phyloP scores from a whole-genome alignment of 2,797 vertebrate genomes.

The Pangasius sanitwongsei region DNA sequence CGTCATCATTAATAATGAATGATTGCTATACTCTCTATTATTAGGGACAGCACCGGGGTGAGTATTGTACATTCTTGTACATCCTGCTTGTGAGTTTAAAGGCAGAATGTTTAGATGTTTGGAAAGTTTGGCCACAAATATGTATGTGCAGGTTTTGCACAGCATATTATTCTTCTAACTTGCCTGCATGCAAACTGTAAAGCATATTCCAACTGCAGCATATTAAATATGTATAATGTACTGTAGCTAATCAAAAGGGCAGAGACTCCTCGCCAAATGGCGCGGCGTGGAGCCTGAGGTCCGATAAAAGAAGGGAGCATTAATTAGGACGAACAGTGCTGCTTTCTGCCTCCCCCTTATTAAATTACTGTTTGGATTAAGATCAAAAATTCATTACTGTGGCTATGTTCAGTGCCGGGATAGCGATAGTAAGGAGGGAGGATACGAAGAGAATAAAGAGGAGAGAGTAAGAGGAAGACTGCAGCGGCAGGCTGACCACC shows the following conservation, averaged over 20 bases:
- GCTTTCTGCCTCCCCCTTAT: conserved; percentile 68
- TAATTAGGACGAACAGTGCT: conserved; percentile 70
- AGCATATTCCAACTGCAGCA: conserved; percentile 48
- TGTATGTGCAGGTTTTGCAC: neutral
- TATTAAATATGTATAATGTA: conserved; percentile 60
- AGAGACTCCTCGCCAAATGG: conserved; percentile 57
- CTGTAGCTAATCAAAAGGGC: conserved; percentile 62
- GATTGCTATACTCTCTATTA: neutral
- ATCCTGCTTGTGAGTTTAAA: neutral
- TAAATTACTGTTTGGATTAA: conserved; percentile 80
- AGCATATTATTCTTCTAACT: neutral
- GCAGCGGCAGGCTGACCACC: neutral
- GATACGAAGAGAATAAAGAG: neutral
- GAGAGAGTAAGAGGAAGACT: neutral
- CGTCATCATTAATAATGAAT: neutral
- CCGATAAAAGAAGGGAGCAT: conserved; percentile 65
- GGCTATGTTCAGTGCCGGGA: conserved; percentile 64
- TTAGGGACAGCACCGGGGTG: neutral
- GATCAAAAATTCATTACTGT: conserved; percentile 76
- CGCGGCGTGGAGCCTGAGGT: conserved; percentile 52
- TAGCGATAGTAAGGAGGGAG: conserved; percentile 49
- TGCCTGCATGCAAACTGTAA: conserved; percentile 21
- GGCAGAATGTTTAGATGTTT: neutral
- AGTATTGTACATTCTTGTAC: neutral
- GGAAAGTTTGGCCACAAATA: neutral